Evolutionary conservation across 2,113 vertebrate genomes (phyloP), one percentile per base, ranked within the genome.

Genomic region (Oncorhynchus mykiss): DNA sequence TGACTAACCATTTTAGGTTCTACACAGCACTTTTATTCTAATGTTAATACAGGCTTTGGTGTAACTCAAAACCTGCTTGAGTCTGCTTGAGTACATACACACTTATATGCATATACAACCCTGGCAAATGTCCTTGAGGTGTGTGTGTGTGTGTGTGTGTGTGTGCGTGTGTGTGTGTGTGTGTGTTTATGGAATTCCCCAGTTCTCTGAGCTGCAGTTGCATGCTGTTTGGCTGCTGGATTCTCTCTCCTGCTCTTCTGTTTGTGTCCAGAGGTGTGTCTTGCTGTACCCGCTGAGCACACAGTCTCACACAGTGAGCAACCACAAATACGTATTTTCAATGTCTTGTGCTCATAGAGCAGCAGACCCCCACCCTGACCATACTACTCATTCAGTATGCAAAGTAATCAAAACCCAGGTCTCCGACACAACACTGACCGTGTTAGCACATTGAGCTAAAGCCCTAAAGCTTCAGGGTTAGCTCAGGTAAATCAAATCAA

Each of bases 171-270:
- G 49, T 70, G 74, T 67, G 68, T 71, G 77, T 29, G 64, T 70
- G 24, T 60, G 64, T 48, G 25, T 69, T 27, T 59, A 29, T 75
- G 82, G 81, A 80, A 85, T 78, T 82, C 71, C 74, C 80, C 72
- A 6, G 18, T 81, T 54, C 54, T 77, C 48, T 57, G 71, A n/a
- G 59, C 59, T 60, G 57, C 84, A 89, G 82, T 78, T 81, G 82
- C 49, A 18, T 54, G 49, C 64, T 57, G 48, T 76, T 45, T 78
- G 24, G 48, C 70, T 51, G 16, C 67, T 65, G 27, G 70, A 48
- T 68, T 54, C 14, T 54, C 13, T 54, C 49, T 54, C 49, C 3
- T 54, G 39, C 39, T 45, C 54, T 51, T 65, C 54, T 67, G 24
- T 49, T 20, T 67, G 65, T 45, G 64, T 57, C 45, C 27, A 31